Percentiles rank a stretch among this genome's conserved stretches.
Conservation (phyloP, 1,140 invertebrate genomes). For the Trinorchestia longiramus region DNA sequence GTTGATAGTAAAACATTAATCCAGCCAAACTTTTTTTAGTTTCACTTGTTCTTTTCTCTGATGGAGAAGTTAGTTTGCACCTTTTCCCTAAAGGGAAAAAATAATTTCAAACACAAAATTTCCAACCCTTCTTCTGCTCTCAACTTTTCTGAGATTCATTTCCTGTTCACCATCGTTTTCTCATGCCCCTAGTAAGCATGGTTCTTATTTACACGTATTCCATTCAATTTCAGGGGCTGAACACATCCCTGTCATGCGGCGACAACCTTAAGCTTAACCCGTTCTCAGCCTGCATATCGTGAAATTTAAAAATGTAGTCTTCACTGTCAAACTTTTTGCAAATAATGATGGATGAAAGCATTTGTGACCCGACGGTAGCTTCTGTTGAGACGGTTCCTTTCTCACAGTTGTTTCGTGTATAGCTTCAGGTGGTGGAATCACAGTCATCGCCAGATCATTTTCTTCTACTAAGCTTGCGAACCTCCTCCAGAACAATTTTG, state of each 20-base stretch:
- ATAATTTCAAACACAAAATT: background rate
- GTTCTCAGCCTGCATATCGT: background rate
- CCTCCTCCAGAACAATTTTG: background rate
- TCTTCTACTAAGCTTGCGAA: background rate
- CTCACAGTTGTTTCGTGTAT: background rate
- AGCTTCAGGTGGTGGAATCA: background rate
- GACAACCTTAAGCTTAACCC: background rate
- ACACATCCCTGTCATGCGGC: background rate
- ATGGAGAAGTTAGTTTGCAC: background rate
- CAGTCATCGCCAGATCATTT: background rate
- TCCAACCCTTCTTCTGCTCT: background rate
- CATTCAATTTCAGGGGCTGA: background rate
- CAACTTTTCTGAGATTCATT: background rate
- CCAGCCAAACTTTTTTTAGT: background rate
- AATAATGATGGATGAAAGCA: slow-evolving; percentile 9
- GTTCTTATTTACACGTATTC: background rate
- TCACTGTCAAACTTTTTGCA: background rate
- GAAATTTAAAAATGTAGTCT: background rate
- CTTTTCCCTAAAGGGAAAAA: background rate
- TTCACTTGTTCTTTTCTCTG: background rate
- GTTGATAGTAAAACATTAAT: background rate
- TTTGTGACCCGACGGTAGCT: background rate
- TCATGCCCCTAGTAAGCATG: background rate
- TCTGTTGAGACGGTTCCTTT: background rate
- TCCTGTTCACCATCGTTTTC: background rate